phyloP scores from a whole-genome alignment of 2,113 vertebrate genomes.

The Salminus brasiliensis region DNA sequence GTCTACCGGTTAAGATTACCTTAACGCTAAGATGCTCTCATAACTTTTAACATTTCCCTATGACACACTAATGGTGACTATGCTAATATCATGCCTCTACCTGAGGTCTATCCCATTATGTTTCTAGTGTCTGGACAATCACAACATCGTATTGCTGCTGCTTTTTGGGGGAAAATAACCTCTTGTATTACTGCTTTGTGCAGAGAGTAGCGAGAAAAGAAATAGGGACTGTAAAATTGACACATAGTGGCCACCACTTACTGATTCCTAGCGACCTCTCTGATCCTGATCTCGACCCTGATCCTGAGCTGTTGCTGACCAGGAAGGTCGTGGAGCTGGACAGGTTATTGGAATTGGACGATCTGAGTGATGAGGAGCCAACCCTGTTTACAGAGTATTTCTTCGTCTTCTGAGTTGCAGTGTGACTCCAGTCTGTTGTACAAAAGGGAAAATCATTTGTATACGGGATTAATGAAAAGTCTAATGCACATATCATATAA shows the following conservation, averaged over 20 bases:
- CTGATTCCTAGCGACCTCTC: slow-evolving; percentile 56
- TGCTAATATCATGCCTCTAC: no score
- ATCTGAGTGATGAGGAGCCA: slow-evolving; percentile 58
- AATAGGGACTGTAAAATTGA: not conserved
- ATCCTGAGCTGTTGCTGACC: slow-evolving; percentile 46
- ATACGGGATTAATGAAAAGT: not conserved
- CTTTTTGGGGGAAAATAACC: no score
- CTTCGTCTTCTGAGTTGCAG: slow-evolving; percentile 71
- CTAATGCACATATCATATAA: not conserved
- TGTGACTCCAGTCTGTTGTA: slow-evolving; percentile 78
- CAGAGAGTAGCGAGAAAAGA: not conserved
- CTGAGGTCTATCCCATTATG: no score
- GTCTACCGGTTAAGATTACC: no score
- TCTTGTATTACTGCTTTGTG: no score
- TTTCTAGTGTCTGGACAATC: no score
- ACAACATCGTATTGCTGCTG: no score
- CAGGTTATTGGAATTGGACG: slow-evolving; percentile 57
- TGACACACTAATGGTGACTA: no score
- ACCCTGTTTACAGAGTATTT: slow-evolving; percentile 52
- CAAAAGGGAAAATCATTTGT: not conserved
- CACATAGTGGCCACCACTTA: slow-evolving; percentile 40
- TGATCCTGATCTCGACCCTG: slow-evolving; percentile 20
- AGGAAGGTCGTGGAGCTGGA: slow-evolving; percentile 63
- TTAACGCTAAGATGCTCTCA: no score
- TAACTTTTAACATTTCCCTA: no score